These are phyloP conservation scores for Gortyna flavago DNA, from an alignment of 2,888 invertebrate species.

Conservation along the genomic window DNA sequence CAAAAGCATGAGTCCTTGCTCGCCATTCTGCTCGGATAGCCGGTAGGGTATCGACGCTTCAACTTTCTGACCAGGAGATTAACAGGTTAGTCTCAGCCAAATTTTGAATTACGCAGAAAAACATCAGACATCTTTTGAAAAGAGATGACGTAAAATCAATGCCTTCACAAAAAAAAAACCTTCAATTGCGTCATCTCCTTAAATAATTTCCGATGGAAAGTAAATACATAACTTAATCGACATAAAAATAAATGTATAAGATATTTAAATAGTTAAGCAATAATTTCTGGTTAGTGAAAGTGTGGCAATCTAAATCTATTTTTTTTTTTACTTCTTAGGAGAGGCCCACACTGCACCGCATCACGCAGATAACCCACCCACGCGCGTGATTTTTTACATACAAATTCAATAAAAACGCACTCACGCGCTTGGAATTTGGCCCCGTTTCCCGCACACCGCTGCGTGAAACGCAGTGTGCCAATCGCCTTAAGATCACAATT, in stretches of 20 bases:
- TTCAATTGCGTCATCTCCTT: background rate
- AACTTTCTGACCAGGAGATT: background rate
- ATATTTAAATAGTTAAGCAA: slow-evolving; percentile 6
- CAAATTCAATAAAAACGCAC: too few relatives aligned
- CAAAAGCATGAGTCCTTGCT: background rate
- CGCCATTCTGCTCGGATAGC: background rate
- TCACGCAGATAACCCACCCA: too few relatives aligned
- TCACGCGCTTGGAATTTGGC: too few relatives aligned
- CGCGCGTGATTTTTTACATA: too few relatives aligned
- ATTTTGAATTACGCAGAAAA: background rate
- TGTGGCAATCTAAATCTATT: slow-evolving; percentile 33
- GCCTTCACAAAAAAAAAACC: background rate
- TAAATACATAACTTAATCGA: background rate
- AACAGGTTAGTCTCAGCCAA: background rate
- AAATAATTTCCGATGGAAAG: slow-evolving; percentile 2
- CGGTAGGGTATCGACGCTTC: background rate
- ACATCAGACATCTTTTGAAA: background rate
- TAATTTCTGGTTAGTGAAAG: slow-evolving; percentile 29
- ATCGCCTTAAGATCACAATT: slow-evolving; percentile 12
- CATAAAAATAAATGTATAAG: slow-evolving; percentile 5
- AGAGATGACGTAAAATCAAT: background rate
- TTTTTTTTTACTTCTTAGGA: too few relatives aligned
- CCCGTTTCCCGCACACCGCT: too few relatives aligned
- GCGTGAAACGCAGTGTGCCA: too few relatives aligned
- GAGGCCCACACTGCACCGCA: too few relatives aligned